These are phyloP conservation scores for Caradrina clavipalpis DNA, from an alignment of 2,888 invertebrate species.

Conservation along the genomic window DNA sequence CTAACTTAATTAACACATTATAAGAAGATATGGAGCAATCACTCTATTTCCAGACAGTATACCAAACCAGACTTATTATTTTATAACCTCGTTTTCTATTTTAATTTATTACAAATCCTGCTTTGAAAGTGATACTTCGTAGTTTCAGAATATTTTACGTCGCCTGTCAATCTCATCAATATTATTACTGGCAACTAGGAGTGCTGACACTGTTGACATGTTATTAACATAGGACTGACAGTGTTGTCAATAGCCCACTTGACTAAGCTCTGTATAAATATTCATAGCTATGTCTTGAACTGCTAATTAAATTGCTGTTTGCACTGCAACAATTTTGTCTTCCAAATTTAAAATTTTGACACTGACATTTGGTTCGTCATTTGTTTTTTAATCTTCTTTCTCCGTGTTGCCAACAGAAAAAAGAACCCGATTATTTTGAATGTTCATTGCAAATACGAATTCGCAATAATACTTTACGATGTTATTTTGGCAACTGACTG, in stretches of 20 bases:
- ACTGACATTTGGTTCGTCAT: background rate
- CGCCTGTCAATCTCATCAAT: conserved; percentile 66
- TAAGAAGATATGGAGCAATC: conserved; percentile 6
- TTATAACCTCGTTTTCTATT: conserved; percentile 55
- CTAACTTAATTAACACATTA: background rate
- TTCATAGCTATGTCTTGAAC: conserved; percentile 50
- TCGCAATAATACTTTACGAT: conserved; percentile 36
- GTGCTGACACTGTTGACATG: conserved; percentile 62
- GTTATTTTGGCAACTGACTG: conserved; percentile 43
- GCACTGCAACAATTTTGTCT: conserved; percentile 11
- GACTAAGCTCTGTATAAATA: conserved; percentile 53
- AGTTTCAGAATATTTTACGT: conserved; percentile 50
- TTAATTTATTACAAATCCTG: conserved; percentile 60
- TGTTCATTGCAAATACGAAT: conserved; percentile 28
- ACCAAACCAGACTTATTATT: conserved; percentile 25
- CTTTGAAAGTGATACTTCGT: conserved; percentile 58
- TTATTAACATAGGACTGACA: conserved; percentile 65
- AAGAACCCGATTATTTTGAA: conserved; percentile 38
- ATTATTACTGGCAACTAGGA: conserved; percentile 59
- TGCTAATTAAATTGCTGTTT: conserved; percentile 49
- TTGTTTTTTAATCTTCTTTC: background rate
- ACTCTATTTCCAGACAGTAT: background rate
- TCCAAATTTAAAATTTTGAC: conserved; percentile 8
- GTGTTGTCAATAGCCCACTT: conserved; percentile 63
- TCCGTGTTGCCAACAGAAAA: background rate